phyloP scores from a whole-genome alignment of 2,797 vertebrate species.

The Podargus strigoides region DNA sequence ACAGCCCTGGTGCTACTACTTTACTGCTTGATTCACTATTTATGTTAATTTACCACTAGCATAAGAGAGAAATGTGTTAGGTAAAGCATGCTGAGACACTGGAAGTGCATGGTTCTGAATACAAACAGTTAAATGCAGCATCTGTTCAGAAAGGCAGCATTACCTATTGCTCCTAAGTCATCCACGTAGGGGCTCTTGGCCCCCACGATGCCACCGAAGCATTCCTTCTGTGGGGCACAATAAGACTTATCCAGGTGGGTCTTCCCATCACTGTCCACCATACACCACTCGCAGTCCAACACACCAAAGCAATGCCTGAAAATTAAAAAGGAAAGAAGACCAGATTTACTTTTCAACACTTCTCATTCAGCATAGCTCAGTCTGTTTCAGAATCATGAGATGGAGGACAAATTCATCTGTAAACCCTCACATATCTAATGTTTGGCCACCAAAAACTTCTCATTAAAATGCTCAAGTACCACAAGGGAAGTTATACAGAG shows the following conservation, averaged over 20 bases:
- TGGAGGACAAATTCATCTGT: not conserved
- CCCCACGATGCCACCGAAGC: slow-evolving; percentile 97
- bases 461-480: not conserved
- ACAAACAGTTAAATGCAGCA: not conserved
- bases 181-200: slow-evolving; percentile 96
- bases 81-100: not conserved
- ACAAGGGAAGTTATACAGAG: not conserved
- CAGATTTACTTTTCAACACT: not conserved
- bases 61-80: accelerated
- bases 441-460: not conserved
- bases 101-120: accelerated
- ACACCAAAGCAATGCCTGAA: slow-evolving; percentile 94
- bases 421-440: accelerated
- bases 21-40: not conserved
- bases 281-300: slow-evolving; percentile 98
- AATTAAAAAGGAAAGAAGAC: accelerated
- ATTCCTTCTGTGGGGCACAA: slow-evolving; percentile 96
- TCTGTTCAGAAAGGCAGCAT: slow-evolving; percentile 1
- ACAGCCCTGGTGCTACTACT: not conserved
- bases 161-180: slow-evolving; percentile 87
- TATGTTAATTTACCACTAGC: not conserved
- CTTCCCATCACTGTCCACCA: slow-evolving; percentile 95
- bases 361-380: not conserved
- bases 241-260: slow-evolving; percentile 95
- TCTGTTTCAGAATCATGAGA: accelerated